Evolutionary conservation across 2,888 invertebrate genomes (phyloP).

Genomic region (Lasius platythorax): DNA sequence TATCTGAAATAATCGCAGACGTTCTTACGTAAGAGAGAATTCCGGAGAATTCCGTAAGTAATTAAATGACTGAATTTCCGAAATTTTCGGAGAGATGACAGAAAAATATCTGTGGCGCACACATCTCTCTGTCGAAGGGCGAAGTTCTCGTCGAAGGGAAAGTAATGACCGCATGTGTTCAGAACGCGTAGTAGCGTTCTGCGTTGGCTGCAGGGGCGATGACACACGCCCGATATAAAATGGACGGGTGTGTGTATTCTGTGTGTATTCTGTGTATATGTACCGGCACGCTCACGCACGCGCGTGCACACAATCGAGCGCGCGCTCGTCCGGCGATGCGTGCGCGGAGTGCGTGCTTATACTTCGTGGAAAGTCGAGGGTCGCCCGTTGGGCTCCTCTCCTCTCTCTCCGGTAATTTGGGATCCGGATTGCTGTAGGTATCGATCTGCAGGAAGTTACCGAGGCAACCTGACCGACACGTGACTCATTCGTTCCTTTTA

Average conservation of each 20-base stretch:
- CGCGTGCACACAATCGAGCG: background rate
- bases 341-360: constrained; percentile 55
- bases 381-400: constrained; percentile 58
- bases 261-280: constrained; percentile 55
- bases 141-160: constrained; percentile 47
- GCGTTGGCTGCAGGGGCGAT: constrained; percentile 75
- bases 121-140: constrained; percentile 8
- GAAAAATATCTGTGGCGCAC: background rate
- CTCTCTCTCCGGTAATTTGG: constrained; percentile 50
- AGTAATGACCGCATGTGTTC: constrained; percentile 75
- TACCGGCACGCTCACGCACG: constrained; percentile 60
- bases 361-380: constrained; percentile 57
- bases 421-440: constrained; percentile 53
- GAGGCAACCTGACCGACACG: constrained; percentile 46
- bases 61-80: constrained; percentile 3
- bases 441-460: constrained; percentile 65
- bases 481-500: constrained; percentile 36
- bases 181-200: constrained; percentile 75
- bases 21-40: background rate
- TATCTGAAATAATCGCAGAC: background rate
- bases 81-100: background rate
- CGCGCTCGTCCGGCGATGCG: constrained; percentile 44
- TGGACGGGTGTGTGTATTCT: constrained; percentile 68
- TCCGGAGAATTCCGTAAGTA: background rate
- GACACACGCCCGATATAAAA: constrained; percentile 83